Evolutionary conservation across 2,797 vertebrate genomes (phyloP).

Genomic region (Lemur catta): DNA sequence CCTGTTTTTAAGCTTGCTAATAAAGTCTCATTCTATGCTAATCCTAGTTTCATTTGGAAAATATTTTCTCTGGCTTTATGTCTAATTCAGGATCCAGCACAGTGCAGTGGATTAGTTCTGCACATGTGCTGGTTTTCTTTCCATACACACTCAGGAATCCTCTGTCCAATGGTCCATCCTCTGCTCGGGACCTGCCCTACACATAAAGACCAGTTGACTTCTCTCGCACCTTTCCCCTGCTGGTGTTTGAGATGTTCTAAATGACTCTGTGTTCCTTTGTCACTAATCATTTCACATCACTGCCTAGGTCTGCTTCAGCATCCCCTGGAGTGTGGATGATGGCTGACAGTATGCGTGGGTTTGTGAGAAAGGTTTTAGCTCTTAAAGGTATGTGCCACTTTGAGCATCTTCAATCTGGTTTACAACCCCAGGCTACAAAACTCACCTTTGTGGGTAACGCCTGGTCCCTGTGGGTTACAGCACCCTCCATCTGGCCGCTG

Average conservation of each 20-base stretch:
- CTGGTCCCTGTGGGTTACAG: background rate
- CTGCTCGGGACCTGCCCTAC: background rate
- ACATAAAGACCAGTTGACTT: background rate
- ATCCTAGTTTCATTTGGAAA: background rate
- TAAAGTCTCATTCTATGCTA: background rate
- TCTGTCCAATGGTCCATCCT: background rate
- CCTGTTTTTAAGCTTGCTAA: background rate
- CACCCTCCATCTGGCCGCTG: background rate
- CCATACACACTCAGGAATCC: background rate
- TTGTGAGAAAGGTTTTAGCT: background rate
- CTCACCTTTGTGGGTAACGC: background rate
- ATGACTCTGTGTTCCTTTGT: background rate
- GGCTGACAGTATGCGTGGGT: background rate
- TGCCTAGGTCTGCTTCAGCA: background rate
- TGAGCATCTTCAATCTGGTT: background rate
- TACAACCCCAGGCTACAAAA: background rate
- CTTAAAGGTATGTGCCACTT: background rate
- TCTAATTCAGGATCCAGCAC: background rate
- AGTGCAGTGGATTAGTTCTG: background rate
- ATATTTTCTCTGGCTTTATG: background rate
- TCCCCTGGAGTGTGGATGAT: background rate
- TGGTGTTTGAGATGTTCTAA: background rate
- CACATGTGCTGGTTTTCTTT: background rate
- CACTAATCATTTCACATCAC: background rate
- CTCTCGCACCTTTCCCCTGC: background rate